Evolutionary conservation across 1,140 invertebrate genomes (phyloP).

Genomic region (Zaprionus inermis): DNA sequence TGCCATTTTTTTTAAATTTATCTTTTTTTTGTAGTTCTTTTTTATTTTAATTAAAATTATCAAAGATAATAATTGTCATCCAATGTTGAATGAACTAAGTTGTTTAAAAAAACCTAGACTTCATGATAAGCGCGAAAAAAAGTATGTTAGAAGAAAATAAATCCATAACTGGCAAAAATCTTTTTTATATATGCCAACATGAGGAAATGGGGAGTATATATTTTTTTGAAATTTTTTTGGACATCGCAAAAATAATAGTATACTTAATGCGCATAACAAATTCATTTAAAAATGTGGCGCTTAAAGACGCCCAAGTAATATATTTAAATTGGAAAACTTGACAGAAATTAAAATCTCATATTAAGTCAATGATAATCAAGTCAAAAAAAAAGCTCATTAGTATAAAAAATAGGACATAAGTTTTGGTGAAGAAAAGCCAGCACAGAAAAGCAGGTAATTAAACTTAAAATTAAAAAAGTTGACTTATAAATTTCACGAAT

Average conservation of each 20-base stretch:
- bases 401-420: slow-evolving; percentile 52
- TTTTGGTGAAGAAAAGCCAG: slow-evolving; percentile 34
- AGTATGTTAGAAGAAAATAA: slow-evolving; percentile 13
- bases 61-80: slow-evolving; percentile 49
- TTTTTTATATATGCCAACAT: slow-evolving; percentile 79
- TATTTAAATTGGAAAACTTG: slow-evolving; percentile 6
- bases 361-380: slow-evolving; percentile 31
- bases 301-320: slow-evolving; percentile 14
- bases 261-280: slow-evolving; percentile 42
- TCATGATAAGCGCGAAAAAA: slow-evolving; percentile 48
- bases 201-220: slow-evolving; percentile 77
- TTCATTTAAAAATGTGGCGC: slow-evolving; percentile 30
- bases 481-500: slow-evolving; percentile 31
- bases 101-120: slow-evolving; percentile 47
- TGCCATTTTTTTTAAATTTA: not conserved
- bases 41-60: slow-evolving; percentile 30
- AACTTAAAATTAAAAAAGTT: slow-evolving; percentile 41
- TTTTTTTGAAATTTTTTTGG: slow-evolving; percentile 83
- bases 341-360: slow-evolving; percentile 12
- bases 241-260: slow-evolving; percentile 52
- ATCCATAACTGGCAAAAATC: slow-evolving; percentile 46
- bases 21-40: slow-evolving; percentile 44
- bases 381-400: slow-evolving; percentile 72
- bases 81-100: slow-evolving; percentile 51
- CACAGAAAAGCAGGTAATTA: slow-evolving; percentile 56